A percentile compares a stretch with the other conserved stretches of the same genome.
Conservation (phyloP, 2,797 vertebrate species). For the Clarias laeviceps region DNA sequence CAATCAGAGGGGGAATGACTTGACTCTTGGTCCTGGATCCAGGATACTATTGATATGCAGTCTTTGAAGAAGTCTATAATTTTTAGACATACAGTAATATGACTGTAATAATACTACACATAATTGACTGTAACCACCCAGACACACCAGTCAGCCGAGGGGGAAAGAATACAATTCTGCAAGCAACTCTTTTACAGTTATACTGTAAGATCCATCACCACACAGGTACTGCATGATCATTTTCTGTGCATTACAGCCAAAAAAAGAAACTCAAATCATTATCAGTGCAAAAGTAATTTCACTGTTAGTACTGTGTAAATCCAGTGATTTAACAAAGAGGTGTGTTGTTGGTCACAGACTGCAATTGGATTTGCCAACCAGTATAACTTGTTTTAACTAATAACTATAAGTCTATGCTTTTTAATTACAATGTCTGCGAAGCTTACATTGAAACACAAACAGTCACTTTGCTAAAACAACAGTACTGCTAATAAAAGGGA, state of each 20-base stretch:
- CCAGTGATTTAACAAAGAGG: not conserved
- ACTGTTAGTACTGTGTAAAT: not conserved
- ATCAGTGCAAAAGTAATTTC: no score
- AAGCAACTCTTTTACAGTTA: not conserved
- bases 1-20: not conserved
- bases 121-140: constrained; percentile 32
- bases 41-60: not conserved
- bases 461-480: not conserved
- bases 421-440: not conserved
- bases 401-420: not conserved
- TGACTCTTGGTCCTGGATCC: not conserved
- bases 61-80: constrained; percentile 13
- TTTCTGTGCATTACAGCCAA: not conserved
- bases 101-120: constrained; percentile 4
- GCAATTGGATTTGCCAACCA: not conserved
- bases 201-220: not conserved
- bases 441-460: not conserved
- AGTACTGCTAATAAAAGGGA: not conserved
- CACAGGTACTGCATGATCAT: no score
- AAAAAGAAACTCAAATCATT: not conserved
- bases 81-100: not conserved
- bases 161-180: not conserved
- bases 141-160: not conserved
- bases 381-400: not conserved
- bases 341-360: not conserved